A percentile compares a stretch with the other conserved stretches of the same genome.
Evolutionary conservation across 2,113 vertebrate genomes (phyloP).

Genomic region (Hemiprocne comata): DNA sequence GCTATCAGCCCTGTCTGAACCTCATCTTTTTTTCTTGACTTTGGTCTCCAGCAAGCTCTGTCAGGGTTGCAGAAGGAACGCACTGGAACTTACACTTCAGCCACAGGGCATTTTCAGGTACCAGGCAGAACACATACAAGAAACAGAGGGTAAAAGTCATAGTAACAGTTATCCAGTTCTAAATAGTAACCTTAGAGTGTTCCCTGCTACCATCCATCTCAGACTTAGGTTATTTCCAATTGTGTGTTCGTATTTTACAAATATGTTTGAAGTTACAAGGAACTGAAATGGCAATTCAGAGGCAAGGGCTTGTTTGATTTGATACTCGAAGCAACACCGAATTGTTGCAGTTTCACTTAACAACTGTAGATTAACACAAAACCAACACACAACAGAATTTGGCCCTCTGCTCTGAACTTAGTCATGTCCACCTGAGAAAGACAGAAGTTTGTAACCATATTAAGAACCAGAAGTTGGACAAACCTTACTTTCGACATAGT

Average conservation of each 20-base stretch:
- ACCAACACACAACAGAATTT: neutral
- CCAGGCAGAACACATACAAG: fast-evolving
- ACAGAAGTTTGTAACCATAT: neutral
- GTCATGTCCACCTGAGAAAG: neutral
- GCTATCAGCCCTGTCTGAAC: neutral
- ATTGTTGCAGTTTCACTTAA: neutral
- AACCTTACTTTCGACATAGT: neutral
- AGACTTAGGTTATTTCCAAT: neutral
- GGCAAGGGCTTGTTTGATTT: neutral
- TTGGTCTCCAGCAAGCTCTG: neutral
- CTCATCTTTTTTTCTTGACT: neutral
- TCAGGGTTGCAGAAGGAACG: fast-evolving
- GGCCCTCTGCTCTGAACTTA: neutral
- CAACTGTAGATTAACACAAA: neutral
- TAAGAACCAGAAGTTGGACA: neutral
- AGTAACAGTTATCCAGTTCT: neutral
- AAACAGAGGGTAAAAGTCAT: neutral
- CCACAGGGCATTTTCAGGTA: neutral
- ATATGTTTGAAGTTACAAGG: neutral
- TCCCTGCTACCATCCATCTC: neutral
- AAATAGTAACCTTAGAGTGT: neutral
- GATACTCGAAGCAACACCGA: neutral
- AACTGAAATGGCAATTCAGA: neutral
- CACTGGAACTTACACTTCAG: neutral
- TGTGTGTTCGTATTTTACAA: neutral